Percentiles rank a stretch among this genome's conserved stretches.
These are phyloP conservation scores for Hassar affinis DNA, from an alignment of 2,113 vertebrate species.

Conservation along the genomic window DNA sequence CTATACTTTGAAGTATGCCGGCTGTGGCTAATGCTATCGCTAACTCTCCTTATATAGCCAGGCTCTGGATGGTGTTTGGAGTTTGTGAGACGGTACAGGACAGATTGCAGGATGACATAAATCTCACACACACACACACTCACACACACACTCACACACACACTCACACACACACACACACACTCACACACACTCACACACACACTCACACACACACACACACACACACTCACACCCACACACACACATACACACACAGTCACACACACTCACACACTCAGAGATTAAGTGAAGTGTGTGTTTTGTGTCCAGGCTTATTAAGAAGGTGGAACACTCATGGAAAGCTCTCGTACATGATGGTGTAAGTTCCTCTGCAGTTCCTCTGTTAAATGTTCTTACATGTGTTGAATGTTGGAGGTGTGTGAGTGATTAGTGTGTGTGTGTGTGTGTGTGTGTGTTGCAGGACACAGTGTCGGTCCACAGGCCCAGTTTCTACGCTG, in stretches of 20 bases:
- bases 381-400: background rate
- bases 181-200: too few relatives aligned
- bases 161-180: too few relatives aligned
- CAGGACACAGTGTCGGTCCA: slow-evolving; percentile 95
- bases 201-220: too few relatives aligned
- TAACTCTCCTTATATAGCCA: slow-evolving; percentile 55
- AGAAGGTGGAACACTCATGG: slow-evolving; percentile 98
- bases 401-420: background rate
- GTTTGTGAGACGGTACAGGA: slow-evolving; percentile 20
- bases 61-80: slow-evolving; percentile 24
- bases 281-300: background rate
- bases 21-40: slow-evolving; percentile 7
- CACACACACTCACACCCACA: too few relatives aligned
- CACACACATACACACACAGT: too few relatives aligned
- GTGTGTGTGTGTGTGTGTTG: background rate
- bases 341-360: slow-evolving; percentile 95
- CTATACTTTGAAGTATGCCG: slow-evolving; percentile 44
- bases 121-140: background rate
- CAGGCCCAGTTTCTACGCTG: slow-evolving; percentile 90
- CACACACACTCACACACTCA: too few relatives aligned
- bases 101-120: slow-evolving; percentile 21
- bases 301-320: slow-evolving; percentile 81
- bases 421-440: background rate
- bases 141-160: too few relatives aligned
- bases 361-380: slow-evolving; percentile 64